Evolutionary conservation across 2,888 invertebrate genomes (phyloP).

Genomic region (Hirudinaria manillensis): DNA sequence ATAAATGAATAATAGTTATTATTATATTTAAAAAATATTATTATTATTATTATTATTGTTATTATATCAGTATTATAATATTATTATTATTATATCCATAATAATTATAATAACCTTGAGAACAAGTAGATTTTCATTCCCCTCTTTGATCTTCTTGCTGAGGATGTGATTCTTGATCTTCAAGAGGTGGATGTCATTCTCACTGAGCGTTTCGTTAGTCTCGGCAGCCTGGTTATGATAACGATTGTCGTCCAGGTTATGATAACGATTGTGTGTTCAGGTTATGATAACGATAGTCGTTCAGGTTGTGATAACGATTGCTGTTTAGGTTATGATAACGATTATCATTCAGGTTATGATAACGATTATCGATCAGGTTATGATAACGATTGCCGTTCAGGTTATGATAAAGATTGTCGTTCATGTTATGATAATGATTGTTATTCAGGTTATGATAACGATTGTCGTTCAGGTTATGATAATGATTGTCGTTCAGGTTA

Average conservation of each 20-base stretch:
- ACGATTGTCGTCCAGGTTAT: neutral
- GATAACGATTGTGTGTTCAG: neutral
- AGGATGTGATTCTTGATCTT: slow-evolving; percentile 25
- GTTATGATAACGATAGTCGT: neutral
- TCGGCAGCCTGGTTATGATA: slow-evolving; percentile 18
- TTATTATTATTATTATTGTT: no score
- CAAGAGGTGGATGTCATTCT: slow-evolving; percentile 28
- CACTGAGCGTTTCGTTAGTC: slow-evolving; percentile 26
- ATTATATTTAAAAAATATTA: no score
- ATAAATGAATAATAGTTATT: no score
- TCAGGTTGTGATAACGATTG: neutral
- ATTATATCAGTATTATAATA: no score
- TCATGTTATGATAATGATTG: no score
- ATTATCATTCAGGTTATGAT: neutral
- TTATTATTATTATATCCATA: neutral
- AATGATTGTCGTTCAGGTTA: neutral
- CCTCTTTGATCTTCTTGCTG: slow-evolving; percentile 22
- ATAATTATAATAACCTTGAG: neutral
- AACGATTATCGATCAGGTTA: no score
- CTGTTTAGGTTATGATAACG: neutral
- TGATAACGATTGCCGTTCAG: neutral
- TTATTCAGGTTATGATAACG: neutral
- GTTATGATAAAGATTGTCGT: no score
- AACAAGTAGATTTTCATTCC: slow-evolving; percentile 24
- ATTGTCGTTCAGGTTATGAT: neutral